These are phyloP conservation scores for Phorcus lineatus DNA, from an alignment of 2,888 invertebrate genomes.

Conservation along the genomic window DNA sequence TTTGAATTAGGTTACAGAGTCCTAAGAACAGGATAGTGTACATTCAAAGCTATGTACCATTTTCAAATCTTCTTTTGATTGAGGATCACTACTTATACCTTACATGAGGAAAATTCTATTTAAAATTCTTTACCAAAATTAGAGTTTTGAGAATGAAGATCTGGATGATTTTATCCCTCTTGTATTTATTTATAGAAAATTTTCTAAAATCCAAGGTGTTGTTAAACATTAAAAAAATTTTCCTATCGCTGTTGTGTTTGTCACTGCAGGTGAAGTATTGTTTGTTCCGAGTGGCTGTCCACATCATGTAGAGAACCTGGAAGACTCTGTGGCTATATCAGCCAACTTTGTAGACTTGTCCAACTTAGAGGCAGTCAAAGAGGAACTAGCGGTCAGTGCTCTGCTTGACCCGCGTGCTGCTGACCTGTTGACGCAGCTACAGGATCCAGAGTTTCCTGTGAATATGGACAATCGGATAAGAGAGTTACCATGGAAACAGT, in stretches of 20 bases:
- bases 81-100: no score
- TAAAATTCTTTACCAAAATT: no score
- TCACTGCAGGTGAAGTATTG: constrained; percentile 64
- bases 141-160: no score
- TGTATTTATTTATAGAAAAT: no score
- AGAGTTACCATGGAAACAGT: constrained; percentile 49
- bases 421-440: constrained; percentile 54
- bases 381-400: constrained; percentile 60
- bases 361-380: constrained; percentile 58
- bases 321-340: constrained; percentile 69
- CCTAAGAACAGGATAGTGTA: no score
- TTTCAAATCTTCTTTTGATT: no score
- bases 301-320: constrained; percentile 68
- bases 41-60: no score
- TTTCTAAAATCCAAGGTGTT: no score
- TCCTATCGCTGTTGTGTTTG: neutral
- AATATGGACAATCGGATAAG: constrained; percentile 42
- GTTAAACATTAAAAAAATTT: neutral
- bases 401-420: constrained; percentile 60
- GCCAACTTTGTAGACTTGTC: constrained; percentile 70
- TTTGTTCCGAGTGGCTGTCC: constrained; percentile 72
- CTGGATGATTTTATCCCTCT: no score
- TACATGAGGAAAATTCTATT: no score
- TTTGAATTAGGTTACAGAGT: no score
- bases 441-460: constrained; percentile 39